Evolutionary conservation across 2,113 vertebrate genomes (phyloP).

Genomic region (Arenaria interpres): DNA sequence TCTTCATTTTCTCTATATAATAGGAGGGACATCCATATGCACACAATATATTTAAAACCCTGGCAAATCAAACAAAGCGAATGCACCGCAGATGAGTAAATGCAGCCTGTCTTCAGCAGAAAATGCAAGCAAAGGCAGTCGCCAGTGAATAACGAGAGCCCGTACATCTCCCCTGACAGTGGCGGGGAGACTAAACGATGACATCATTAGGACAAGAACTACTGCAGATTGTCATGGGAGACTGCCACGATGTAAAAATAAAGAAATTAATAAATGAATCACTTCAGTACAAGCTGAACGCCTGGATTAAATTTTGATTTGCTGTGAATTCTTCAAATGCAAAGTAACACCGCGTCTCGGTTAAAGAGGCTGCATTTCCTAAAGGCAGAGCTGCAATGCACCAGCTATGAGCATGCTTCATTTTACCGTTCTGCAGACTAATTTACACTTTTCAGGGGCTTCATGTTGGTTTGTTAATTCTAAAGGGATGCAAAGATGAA

Average conservation of each 20-base stretch:
- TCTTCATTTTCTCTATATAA: neutral
- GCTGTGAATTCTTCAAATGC: neutral
- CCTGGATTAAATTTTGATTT: neutral
- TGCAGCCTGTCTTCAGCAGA: neutral
- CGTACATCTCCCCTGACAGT: rapidly evolving
- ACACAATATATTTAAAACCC: neutral
- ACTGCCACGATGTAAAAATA: rapidly evolving
- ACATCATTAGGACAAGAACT: neutral
- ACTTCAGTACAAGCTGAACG: neutral
- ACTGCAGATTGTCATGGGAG: neutral
- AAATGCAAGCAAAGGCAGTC: neutral
- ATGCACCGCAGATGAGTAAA: neutral
- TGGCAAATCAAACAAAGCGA: neutral
- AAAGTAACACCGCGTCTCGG: neutral
- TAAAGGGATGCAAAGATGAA: neutral
- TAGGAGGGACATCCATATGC: neutral
- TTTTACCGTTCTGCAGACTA: neutral
- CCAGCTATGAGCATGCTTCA: neutral
- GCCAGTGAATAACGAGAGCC: neutral
- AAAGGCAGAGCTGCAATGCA: slow-evolving; percentile 36
- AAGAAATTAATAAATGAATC: neutral
- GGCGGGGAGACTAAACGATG: neutral
- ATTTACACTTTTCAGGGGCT: neutral
- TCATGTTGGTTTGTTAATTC: neutral
- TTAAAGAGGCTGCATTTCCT: neutral